These are phyloP conservation scores for Helobdella robusta DNA, from an alignment of 2,888 invertebrate species.

Conservation along the genomic window DNA sequence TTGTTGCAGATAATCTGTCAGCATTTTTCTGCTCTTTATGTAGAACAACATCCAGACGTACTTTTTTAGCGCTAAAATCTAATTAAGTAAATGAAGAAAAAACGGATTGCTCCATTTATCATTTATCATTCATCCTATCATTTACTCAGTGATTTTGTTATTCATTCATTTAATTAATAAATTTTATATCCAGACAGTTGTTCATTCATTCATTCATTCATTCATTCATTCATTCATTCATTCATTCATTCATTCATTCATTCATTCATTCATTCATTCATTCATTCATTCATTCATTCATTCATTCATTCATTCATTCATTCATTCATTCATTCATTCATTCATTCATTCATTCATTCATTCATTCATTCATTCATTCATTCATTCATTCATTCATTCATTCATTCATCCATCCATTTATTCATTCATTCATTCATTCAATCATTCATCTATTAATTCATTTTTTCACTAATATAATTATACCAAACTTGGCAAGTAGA, in stretches of 20 bases:
- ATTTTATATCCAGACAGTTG: neutral
- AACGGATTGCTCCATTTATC: neutral
- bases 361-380: slow-evolving; percentile 8
- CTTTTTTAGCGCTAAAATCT: slow-evolving; percentile 50
- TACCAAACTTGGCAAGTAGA: neutral
- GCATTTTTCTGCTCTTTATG: slow-evolving; percentile 51
- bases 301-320: neutral
- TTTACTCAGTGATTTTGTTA: neutral
- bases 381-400: slow-evolving; percentile 11
- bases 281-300: neutral
- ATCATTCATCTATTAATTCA: neutral
- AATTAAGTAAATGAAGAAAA: slow-evolving; percentile 22
- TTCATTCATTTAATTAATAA: neutral
- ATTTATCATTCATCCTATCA: neutral
- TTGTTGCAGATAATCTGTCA: slow-evolving; percentile 51
- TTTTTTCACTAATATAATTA: neutral
- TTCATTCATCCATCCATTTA: neutral
- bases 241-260: slow-evolving; percentile 9
- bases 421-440: slow-evolving; percentile 2
- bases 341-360: slow-evolving; percentile 10
- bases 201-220: slow-evolving; percentile 4
- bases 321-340: slow-evolving; percentile 2
- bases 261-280: slow-evolving; percentile 9
- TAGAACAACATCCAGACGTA: slow-evolving; percentile 52
- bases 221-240: slow-evolving; percentile 3